Conservation (phyloP, 2,113 vertebrate species). For the Tinamus guttatus region DNA sequence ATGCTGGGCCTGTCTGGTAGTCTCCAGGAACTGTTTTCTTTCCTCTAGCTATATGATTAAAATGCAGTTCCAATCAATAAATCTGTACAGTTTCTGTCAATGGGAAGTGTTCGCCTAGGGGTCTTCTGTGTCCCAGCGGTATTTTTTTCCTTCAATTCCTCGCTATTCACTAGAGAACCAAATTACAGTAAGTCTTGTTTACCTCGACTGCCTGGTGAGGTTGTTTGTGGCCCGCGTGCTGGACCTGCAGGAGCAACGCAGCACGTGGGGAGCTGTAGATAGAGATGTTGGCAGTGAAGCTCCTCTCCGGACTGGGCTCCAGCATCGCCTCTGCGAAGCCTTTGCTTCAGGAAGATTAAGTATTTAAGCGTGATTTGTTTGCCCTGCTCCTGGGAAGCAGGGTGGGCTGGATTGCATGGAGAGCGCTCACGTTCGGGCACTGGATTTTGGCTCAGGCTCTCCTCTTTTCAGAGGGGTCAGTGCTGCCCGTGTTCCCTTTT, state of each 20-base stretch:
- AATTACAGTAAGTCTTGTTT: constrained; percentile 3
- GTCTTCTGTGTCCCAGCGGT: background rate
- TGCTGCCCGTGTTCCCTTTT: background rate
- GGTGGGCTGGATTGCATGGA: rapidly evolving
- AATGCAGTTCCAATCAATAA: constrained; percentile 40
- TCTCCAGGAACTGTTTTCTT: constrained; percentile 36
- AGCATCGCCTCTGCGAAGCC: background rate
- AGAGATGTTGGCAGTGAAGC: background rate
- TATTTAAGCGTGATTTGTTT: background rate
- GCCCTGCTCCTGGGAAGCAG: background rate
- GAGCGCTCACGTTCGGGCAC: background rate
- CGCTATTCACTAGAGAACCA: background rate
- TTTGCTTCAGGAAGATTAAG: background rate
- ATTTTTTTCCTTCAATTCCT: background rate
- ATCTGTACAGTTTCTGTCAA: background rate
- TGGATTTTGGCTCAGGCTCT: background rate
- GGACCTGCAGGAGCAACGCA: background rate
- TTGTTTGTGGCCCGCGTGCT: constrained; percentile 2
- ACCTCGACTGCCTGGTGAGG: background rate
- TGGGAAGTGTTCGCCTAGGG: background rate
- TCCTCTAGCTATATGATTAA: constrained; percentile 32
- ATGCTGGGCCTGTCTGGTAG: constrained; percentile 20
- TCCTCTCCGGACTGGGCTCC: background rate
- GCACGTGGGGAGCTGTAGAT: background rate
- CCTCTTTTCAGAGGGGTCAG: background rate